phyloP scores from a whole-genome alignment of 2,888 invertebrate genomes.

The Athetis lepigone region DNA sequence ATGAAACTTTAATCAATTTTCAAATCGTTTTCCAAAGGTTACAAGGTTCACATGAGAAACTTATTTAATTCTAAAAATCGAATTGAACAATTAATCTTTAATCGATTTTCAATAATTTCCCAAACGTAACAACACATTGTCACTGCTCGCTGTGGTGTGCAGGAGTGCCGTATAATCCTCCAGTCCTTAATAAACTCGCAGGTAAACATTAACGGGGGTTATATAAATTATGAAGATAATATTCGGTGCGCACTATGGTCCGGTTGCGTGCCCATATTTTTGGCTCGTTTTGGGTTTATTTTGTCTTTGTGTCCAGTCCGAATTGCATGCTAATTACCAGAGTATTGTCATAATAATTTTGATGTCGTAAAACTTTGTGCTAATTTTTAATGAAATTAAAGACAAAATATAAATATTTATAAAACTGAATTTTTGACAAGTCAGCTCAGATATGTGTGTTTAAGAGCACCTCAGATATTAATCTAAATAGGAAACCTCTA shows the following conservation, averaged over 20 bases:
- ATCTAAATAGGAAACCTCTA: too few species aligned
- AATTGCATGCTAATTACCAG: conserved; percentile 14
- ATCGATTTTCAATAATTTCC: not conserved
- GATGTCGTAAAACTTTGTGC: too few species aligned
- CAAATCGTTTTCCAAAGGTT: too few species aligned
- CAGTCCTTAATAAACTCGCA: conserved; percentile 69
- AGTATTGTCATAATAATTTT: not conserved
- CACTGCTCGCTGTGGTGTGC: conserved; percentile 54
- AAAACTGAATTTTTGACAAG: too few species aligned
- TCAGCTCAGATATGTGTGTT: too few species aligned
- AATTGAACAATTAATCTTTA: not conserved
- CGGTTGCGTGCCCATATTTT: conserved; percentile 16
- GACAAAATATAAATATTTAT: too few species aligned
- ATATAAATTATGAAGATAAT: conserved; percentile 69
- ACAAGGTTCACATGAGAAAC: too few species aligned
- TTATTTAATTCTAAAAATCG: too few species aligned
- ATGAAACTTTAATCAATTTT: too few species aligned
- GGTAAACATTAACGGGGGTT: conserved; percentile 69
- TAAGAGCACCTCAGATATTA: too few species aligned
- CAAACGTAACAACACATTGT: not conserved
- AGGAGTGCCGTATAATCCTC: conserved; percentile 53
- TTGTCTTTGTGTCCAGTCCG: conserved; percentile 1
- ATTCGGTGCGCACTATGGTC: conserved; percentile 30
- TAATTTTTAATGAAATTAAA: too few species aligned
- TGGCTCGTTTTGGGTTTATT: conserved; percentile 10